A percentile compares a stretch with the other conserved stretches of the same genome.
Evolutionary conservation across 2,888 invertebrate species (phyloP).

Genomic region (Hecatera dysodea): DNA sequence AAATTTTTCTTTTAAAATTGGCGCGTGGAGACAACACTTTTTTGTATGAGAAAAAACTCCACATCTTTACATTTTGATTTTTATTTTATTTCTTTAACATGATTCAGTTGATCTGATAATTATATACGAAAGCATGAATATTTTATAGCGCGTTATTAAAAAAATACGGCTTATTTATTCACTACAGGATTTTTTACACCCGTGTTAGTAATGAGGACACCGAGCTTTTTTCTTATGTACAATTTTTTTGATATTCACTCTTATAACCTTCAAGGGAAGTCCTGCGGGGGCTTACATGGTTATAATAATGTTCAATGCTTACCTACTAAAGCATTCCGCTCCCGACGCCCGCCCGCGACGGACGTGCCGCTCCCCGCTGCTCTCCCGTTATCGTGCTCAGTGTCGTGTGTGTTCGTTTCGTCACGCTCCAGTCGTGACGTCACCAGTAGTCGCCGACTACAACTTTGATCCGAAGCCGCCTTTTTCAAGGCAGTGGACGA

Average conservation of each 20-base stretch:
- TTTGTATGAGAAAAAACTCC: background rate
- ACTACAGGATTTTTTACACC: background rate
- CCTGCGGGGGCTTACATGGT: too few species aligned
- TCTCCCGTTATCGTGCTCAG: too few species aligned
- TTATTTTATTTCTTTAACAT: background rate
- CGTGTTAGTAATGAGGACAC: slow-evolving; percentile 1
- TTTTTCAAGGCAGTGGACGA: too few species aligned
- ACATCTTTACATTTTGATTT: background rate
- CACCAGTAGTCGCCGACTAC: too few species aligned
- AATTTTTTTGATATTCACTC: background rate
- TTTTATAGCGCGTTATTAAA: background rate
- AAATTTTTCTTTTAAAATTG: slow-evolving; percentile 5
- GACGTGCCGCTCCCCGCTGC: too few species aligned
- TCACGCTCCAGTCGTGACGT: too few species aligned
- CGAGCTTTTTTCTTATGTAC: background rate
- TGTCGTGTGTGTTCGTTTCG: too few species aligned
- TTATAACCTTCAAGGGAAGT: too few species aligned
- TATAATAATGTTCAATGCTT: too few species aligned
- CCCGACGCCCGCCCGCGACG: too few species aligned
- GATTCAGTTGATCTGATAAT: background rate
- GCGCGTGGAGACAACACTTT: slow-evolving; percentile 8
- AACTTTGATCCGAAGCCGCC: too few species aligned
- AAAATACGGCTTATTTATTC: background rate
- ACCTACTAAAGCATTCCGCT: too few species aligned
- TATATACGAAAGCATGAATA: background rate